phyloP scores from a whole-genome alignment of 2,797 vertebrate species.

The Intellagama lesueurii region DNA sequence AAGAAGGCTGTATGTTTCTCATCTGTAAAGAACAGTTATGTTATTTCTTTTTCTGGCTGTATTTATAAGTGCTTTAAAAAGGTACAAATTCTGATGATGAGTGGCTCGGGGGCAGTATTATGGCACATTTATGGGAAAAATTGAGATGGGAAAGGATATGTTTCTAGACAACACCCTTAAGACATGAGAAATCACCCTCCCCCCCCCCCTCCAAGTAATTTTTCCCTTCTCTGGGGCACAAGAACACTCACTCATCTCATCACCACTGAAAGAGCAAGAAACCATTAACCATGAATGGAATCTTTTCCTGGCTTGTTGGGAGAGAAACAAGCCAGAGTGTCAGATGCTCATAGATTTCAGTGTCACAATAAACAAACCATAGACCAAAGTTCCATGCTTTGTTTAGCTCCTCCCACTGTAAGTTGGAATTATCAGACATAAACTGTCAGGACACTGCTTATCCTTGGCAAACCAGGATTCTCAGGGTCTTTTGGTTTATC shows the following conservation, averaged over 20 bases:
- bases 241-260: background rate
- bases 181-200: too few species aligned
- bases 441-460: background rate
- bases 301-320: background rate
- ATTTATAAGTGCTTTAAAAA: background rate
- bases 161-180: too few species aligned
- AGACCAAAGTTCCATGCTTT: background rate
- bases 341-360: background rate
- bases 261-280: too few species aligned
- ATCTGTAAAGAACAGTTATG: background rate
- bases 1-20: background rate
- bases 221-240: too few species aligned
- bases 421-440: too few species aligned
- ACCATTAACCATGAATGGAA: background rate
- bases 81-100: background rate
- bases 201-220: too few species aligned
- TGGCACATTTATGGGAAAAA: constrained; percentile 21
- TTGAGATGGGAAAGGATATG: too few species aligned
- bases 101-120: background rate
- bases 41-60: background rate
- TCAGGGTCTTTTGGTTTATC: background rate
- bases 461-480: background rate
- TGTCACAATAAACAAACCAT: background rate
- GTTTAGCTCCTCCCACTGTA: background rate
- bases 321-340: background rate